Base-by-base conservation (phyloP, 2,797 vertebrate species). In the Sebastes melanostomus region DNA sequence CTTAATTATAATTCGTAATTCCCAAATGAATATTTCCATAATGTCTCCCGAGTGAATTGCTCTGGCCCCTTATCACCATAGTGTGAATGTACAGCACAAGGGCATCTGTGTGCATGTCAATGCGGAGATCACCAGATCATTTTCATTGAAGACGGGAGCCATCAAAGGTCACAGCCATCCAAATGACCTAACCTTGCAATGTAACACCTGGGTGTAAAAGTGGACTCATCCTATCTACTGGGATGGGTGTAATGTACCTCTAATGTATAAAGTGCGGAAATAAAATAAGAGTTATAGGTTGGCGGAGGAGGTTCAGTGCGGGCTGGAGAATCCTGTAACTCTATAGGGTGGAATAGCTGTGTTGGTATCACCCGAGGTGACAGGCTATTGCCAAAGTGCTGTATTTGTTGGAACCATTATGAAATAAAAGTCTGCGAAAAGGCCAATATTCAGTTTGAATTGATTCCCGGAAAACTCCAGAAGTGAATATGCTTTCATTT, bases 401-500 rank as follows among this genome's bases (percentile, higher is more conserved):
- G 93, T 95, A 95, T 96, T 96, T 96, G 96, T 95, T 95, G 95
- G 94, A 96, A 93, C 92, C 94, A 94, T 96, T 96, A 96, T 96
- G 94, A 95, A 96, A 95, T 96, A 94, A 93, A 52, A 94, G 93
- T 90, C 92, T 81, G 91, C 24, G 92, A 95, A 96, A 96, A 94
- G 94, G 94, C 84, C 94, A 95, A 94, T 96, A 96, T 95, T 96
- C 93, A 85, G 95, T 96, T 96, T 96, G 96, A 96, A 96, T 96
- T 96, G 96, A 96, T 96, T 95, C 94, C 91, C 77, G 90, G 95
- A 96, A 95, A 96, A 96, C 94, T 95, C 94, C 92, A 93, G 95
- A 95, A 96, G 95, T 96, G 95, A 96, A 96, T 95, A 95, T 95
- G 95, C 96, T 96, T 97, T 96, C 96, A 96, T 96, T 96, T 95